Conservation (phyloP, 1,140 invertebrate species). For the Elysia chlorotica region DNA sequence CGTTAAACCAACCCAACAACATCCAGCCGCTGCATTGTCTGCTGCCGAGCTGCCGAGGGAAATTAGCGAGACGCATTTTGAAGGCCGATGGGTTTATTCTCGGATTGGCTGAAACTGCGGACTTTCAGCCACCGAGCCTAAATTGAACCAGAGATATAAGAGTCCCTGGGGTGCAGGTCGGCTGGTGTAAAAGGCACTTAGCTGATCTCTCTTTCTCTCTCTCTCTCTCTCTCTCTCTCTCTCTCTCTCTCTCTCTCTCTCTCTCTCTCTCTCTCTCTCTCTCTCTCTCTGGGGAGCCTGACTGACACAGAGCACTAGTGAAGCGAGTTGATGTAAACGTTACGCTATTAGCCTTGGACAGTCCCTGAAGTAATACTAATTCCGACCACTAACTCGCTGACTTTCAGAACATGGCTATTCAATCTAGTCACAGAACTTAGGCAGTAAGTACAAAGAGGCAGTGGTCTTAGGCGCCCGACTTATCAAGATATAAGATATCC, state of each 20-base stretch:
- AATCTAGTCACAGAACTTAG: not conserved
- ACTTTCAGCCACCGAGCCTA: no score
- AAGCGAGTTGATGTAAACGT: no score
- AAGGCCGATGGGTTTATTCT: not conserved
- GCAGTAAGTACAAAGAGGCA: not conserved
- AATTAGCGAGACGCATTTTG: no score
- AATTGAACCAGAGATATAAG: no score
- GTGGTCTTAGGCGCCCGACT: no score
- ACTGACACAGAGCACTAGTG: not conserved
- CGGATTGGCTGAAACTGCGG: no score
- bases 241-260: conserved; percentile 11
- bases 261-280: conserved; percentile 7
- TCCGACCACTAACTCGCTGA: not conserved
- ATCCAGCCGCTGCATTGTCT: not conserved
- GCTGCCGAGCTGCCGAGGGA: no score
- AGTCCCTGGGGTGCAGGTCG: no score
- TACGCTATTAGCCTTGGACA: no score
- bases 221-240: conserved; percentile 7
- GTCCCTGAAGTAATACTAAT: not conserved
- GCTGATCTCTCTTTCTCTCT: not conserved
- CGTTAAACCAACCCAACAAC: no score
- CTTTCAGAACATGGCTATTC: not conserved
- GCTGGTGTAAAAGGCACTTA: not conserved
- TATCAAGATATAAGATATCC: no score
- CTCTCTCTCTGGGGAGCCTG: not conserved